Evolutionary conservation across 1,140 invertebrate genomes (phyloP).

Genomic region (Scylla paramamosain): DNA sequence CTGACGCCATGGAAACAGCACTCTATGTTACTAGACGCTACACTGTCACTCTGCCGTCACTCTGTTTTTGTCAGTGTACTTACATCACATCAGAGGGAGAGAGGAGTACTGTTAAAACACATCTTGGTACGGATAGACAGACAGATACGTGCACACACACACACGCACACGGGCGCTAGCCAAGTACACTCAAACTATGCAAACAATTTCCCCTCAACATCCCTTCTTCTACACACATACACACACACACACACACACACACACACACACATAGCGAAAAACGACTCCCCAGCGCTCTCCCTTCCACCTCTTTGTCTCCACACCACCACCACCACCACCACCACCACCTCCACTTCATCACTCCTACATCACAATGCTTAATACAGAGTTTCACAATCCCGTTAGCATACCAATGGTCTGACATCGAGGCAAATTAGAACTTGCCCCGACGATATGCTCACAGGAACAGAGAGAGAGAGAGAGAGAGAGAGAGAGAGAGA

Average conservation of each 20-base stretch:
- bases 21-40: too few species aligned
- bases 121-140: background rate
- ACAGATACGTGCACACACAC: background rate
- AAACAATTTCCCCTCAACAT: background rate
- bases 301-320: background rate
- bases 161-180: background rate
- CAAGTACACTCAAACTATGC: background rate
- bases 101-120: too few species aligned
- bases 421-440: slow-evolving; percentile 4
- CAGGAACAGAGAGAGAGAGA: background rate
- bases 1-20: too few species aligned
- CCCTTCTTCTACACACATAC: background rate
- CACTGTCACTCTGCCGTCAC: too few species aligned
- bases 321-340: background rate
- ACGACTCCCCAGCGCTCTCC: background rate
- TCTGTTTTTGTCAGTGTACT: too few species aligned
- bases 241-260: background rate
- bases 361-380: background rate
- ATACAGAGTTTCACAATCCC: background rate
- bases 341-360: background rate
- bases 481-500: slow-evolving; percentile 2
- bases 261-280: background rate
- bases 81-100: too few species aligned
- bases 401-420: background rate
- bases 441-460: background rate